phyloP scores from a whole-genome alignment of 2,113 vertebrate species.

The Phalacrocorax pelagicus region DNA sequence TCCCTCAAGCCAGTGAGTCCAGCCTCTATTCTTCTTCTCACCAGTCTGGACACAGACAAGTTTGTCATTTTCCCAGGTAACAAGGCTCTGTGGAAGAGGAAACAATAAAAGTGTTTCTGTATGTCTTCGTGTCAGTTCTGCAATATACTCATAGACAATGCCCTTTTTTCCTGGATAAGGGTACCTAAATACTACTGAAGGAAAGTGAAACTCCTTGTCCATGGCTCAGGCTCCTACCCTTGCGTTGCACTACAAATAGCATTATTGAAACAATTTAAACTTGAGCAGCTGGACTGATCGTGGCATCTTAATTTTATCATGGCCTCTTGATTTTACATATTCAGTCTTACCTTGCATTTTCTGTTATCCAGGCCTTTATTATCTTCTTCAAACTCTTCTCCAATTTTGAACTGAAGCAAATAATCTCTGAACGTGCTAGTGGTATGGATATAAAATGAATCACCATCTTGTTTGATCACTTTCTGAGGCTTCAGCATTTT shows the following conservation, averaged over 20 bases:
- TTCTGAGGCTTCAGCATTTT: slow-evolving; percentile 83
- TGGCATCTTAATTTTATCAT: background rate
- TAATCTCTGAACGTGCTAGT: slow-evolving; percentile 83
- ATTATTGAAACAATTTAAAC: background rate
- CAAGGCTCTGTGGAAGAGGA: slow-evolving; percentile 71
- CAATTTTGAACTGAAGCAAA: slow-evolving; percentile 77
- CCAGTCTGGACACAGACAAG: slow-evolving; percentile 87
- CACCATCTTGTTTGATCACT: slow-evolving; percentile 79
- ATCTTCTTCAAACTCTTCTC: slow-evolving; percentile 86
- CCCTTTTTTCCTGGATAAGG: background rate
- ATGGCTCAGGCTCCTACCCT: background rate
- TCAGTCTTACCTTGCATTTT: slow-evolving; percentile 80
- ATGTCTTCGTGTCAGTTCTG: background rate
- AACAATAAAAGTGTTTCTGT: background rate
- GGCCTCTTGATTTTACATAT: background rate
- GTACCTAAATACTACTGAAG: background rate
- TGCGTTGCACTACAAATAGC: background rate
- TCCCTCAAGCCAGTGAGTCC: slow-evolving; percentile 89
- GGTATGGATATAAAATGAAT: slow-evolving; percentile 80
- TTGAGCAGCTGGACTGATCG: background rate
- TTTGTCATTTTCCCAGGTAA: slow-evolving; percentile 83
- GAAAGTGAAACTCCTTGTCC: background rate
- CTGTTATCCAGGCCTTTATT: slow-evolving; percentile 87
- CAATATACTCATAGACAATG: background rate
- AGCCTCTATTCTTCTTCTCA: slow-evolving; percentile 86